Base-by-base conservation (phyloP, 2,888 invertebrate genomes). In the Diachrysia chrysitis region DNA sequence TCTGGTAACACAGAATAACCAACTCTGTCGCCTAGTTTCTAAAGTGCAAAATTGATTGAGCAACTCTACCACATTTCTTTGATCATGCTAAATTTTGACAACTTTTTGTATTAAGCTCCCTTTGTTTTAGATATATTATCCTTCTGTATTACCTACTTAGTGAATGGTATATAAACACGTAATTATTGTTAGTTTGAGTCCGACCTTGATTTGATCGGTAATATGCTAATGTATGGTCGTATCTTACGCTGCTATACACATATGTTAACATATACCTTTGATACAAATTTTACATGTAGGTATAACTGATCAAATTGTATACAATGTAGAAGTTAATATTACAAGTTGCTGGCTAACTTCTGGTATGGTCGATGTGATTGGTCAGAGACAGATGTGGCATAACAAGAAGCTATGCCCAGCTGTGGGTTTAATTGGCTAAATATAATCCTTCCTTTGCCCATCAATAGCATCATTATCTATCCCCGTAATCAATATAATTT, bases 181-280 rank as follows among this genome's bases (percentile, higher is more conserved):
- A 62, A 70, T 70, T 68, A 71, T 74, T 77, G 57, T 69, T 32
- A 55, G 60, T 63, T 67, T 72, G 65, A 65, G 66, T 65, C 58
- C 73, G 82, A 85, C 89, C 89, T 89, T 89, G 88, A 84, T 86
- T 74, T 81, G 85, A 85, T 87, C 88, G 83, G 85, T 71, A 78
- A 82, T 85, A 88, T 89, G 86, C 75, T 83, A 85, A 89, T 86
- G 69, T 71, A 69, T 68, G 65, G 71, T 35, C 63, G 54, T 80
- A 80, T 73, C 72, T 73, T 73, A 78, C 76, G 69, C 79, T 79
- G 62, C 56, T 66, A 69, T 71, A 66, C 19, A 23, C 71, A 57
- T 58, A 65, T 62, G 21, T 5, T 55, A 56, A 68, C 58, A 71
- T 66, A 61, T 58, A 62, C 61, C 58, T 73, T 69, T 73, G 48